Evolutionary conservation across 1,140 invertebrate genomes (phyloP), one percentile per base, ranked within the genome.

Genomic region (Anadara kagoshimensis): DNA sequence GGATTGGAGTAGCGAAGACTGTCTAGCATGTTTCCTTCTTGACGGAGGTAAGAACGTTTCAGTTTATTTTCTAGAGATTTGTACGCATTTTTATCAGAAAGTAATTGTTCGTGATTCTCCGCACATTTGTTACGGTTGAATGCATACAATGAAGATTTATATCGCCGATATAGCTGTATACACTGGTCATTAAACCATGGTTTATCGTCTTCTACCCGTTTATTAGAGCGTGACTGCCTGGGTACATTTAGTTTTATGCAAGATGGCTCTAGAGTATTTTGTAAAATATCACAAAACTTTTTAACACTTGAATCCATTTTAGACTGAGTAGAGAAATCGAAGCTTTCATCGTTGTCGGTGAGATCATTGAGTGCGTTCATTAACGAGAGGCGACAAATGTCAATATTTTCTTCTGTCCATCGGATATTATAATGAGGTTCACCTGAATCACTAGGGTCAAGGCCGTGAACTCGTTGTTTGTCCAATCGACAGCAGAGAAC

Each of bases 111-210:
- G 18, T 56, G 53, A 56, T 56, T 56, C 26, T 24, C 20, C 20
- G 10, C 10, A 11, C 20, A 56, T n/a, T 20, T 20, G 20, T 22
- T 11, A 26, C 20, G 20, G 53, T 56, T 56, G 18, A 56, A 56
- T n/a, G 20, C 26, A n/a, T 56, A 24, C 53, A 56, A n/a, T 11
- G 18, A 20, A 20, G 20, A 26, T 11, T 10, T 56, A 56, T 56
- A 56, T 24, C 53, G 18, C 10, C 53, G 20, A 56, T n/a, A 56
- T 20, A 56, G 26, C 20, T 24, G 26, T 11, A 24, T 56, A 56
- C 53, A 56, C 10, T 56, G 20, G 26, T n/a, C 53, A n/a, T 56
- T 26, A 56, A 56, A 56, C 53, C 53, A 56, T 24, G 53, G 53
- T 56, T 56, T 56, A 26, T 56, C 47, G 10, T 14, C 20, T 14